Evolutionary conservation across 2,888 invertebrate genomes (phyloP).

Genomic region (Junonia oenone): DNA sequence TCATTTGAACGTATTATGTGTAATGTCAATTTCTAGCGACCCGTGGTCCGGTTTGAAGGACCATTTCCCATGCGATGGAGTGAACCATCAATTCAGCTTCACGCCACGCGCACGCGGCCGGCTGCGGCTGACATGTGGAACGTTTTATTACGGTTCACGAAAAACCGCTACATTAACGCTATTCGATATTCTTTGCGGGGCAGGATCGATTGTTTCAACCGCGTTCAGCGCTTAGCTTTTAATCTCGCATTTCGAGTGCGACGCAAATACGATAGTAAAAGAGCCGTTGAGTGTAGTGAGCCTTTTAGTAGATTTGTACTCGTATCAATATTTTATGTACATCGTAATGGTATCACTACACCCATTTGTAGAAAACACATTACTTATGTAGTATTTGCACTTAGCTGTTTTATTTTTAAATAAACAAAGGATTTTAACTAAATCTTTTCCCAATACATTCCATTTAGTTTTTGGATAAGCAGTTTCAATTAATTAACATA

Average conservation of each 20-base stretch:
- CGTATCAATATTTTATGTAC: not conserved
- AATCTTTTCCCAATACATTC: no score
- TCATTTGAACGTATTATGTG: slow-evolving; percentile 31
- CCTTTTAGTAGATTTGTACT: not conserved
- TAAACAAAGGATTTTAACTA: no score
- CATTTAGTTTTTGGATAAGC: no score
- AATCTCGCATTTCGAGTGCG: slow-evolving; percentile 1
- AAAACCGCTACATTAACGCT: slow-evolving; percentile 64
- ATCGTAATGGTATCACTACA: not conserved
- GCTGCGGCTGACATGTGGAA: slow-evolving; percentile 69
- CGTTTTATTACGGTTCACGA: slow-evolving; percentile 67
- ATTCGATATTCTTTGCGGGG: slow-evolving; percentile 1
- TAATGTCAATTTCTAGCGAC: slow-evolving; percentile 74
- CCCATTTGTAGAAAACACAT: not conserved
- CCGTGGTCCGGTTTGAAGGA: slow-evolving; percentile 72
- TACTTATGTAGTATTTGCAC: not conserved
- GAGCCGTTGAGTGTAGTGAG: not conserved
- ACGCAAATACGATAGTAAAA: slow-evolving; percentile 3
- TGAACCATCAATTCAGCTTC: slow-evolving; percentile 75
- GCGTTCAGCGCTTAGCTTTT: not conserved
- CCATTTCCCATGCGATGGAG: slow-evolving; percentile 75
- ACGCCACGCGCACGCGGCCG: slow-evolving; percentile 69
- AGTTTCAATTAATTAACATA: no score
- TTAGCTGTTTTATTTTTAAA: no score
- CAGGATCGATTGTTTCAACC: not conserved